Evolutionary conservation across 1,140 invertebrate species (phyloP), one percentile per base, ranked within the genome.

Genomic region (Mizuhopecten yessoensis): DNA sequence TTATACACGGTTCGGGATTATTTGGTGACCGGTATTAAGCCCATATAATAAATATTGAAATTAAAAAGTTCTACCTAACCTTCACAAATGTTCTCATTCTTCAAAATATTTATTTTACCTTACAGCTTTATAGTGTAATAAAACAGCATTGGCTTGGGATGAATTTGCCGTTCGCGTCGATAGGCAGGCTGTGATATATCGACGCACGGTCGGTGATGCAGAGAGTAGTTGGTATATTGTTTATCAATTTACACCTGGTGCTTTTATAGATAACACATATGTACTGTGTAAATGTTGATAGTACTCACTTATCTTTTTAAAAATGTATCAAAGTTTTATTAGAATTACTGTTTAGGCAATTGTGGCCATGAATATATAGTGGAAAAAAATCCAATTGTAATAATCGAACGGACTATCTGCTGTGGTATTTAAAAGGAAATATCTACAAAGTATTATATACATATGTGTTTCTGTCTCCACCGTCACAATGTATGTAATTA

Each of bases 161-260:
- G 11, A 17, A 45, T 17, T 45, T 7, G 57, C n/a, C 1, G 57
- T 29, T 29, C 3, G 17, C 17, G 17, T 45, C n/a, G 3, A 49
- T 2, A 75, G 23, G 23, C 57, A 75, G 23, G 23, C 9, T 75
- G 57, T 5, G 17, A 13, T 11, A 5, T 75, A 75, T 75, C 57
- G 57, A 75, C 17, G 11, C 5, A 29, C 23, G 2, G 23, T 29
- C 23, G 57, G 57, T 0, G n/a, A 13, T 75, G 57, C 1, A 29
- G n/a, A 9, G 9, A n/a, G 10, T 49, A 23, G 13, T 49, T 5
- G 45, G 45, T 2, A 5, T 49, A 49, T 49, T 39, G 36, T 17
- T 49, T 10, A 29, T 75, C 57, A 75, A 75, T 75, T 29, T 75
- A n/a, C 57, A 75, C 57, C 57, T 75, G 57, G 57, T 75, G 57